Base-by-base conservation (phyloP, 2,888 invertebrate genomes). In the Andrena bucephala region DNA sequence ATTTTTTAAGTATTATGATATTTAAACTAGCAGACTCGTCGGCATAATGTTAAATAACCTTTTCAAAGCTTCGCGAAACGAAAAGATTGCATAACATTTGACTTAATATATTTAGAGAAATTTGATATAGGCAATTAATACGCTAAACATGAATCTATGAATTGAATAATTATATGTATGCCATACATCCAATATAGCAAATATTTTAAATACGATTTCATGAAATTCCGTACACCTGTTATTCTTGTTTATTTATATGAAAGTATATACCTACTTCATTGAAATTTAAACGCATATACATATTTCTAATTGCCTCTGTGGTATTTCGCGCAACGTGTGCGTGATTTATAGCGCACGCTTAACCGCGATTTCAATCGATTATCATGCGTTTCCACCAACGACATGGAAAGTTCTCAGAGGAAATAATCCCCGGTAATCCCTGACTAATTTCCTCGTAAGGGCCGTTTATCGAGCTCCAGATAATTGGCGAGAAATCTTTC, bases 361-460 rank as follows among this genome's bases (percentile, higher is more conserved):
- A 29, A 54, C 33, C 10, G 20, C 5, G 33, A 60, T 31, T 60
- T 60, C 16, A 20, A 36, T 36, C 36, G 36, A n/a, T 48, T 48
- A 31, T 16, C 1, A 24, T 54, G 54, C 8, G 20, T 48, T 16
- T 63, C 20, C 68, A 75, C 2, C 7, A 48, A 63, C 42, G n/a
- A 24, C 57, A 63, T n/a, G 20, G 6, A 16, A 48, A 62, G 33
- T 2, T 54, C 20, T 52, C 29, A 2, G 31, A n/a, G 24, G 20
- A 27, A 50, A 60, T 24, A 24, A 66, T 20, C 52, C 7, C 42
- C 13, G 36, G 42, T 42, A 42, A 42, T 4, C 6, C 13, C 31
- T n/a, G n/a, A 71, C 16, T 57, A 72, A 76, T 70, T 63, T 16
- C 24, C 7, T 31, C 4, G 36, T 63, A 27, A 4, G 13, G 67